Percentiles rank a stretch among this genome's conserved stretches.
These are phyloP conservation scores for Turnix velox DNA, from an alignment of 2,113 vertebrate genomes.

Conservation along the genomic window DNA sequence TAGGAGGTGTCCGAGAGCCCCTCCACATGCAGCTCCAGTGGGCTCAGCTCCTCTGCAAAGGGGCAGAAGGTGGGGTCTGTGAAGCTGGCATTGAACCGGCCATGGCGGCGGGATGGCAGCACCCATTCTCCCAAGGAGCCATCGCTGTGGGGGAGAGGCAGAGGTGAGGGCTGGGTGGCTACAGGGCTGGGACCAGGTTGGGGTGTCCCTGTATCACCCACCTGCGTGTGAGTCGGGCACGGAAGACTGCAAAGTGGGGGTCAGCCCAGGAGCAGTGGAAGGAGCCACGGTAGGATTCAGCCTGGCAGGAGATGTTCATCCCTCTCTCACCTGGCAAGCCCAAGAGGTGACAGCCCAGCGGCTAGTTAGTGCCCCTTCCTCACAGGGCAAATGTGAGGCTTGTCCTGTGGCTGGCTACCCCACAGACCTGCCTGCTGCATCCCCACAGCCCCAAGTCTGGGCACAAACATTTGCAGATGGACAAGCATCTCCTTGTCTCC, in stretches of 20 bases:
- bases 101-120: accelerated
- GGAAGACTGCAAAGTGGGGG: background rate
- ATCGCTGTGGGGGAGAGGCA: background rate
- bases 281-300: background rate
- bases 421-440: accelerated
- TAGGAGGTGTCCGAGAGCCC: background rate
- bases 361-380: accelerated
- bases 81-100: background rate
- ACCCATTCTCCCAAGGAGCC: background rate
- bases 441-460: accelerated
- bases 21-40: background rate
- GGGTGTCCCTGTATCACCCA: background rate
- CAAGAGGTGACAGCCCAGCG: accelerated
- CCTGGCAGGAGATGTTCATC: background rate
- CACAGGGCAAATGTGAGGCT: accelerated
- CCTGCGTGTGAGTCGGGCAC: background rate
- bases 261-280: slow-evolving; percentile 23
- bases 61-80: slow-evolving; percentile 19
- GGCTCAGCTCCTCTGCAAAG: background rate
- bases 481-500: accelerated
- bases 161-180: accelerated
- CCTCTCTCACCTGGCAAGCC: background rate
- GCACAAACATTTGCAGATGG: background rate
- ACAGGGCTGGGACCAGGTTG: accelerated
- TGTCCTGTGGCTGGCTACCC: accelerated